Conservation (phyloP, 2,797 vertebrate genomes). For the Ctenochaetus hawaiiensis region DNA sequence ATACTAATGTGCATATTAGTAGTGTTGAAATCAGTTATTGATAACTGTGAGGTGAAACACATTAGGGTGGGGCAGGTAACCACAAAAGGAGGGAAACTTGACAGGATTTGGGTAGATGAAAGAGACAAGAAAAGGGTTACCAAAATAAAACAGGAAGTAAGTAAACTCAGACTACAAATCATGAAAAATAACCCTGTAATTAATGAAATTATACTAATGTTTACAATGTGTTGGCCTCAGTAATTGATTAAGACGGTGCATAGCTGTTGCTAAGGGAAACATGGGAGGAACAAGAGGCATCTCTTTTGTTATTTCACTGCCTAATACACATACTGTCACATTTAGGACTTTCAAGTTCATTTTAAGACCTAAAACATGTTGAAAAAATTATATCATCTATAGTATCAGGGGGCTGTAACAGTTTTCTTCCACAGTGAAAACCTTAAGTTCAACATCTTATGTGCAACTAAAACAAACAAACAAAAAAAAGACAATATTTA, state of each 20-base stretch:
- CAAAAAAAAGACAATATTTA: slow-evolving; percentile 33
- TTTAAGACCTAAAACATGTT: background rate
- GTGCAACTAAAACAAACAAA: background rate
- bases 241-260: slow-evolving; percentile 7
- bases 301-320: background rate
- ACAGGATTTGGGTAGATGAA: too few species aligned
- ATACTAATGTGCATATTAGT: background rate
- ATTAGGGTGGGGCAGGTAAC: too few species aligned
- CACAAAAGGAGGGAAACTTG: too few species aligned
- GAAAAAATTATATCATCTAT: too few species aligned
- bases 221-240: background rate
- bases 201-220: background rate
- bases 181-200: background rate
- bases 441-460: background rate
- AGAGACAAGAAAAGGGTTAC: background rate
- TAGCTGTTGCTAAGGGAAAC: background rate
- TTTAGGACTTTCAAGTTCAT: background rate
- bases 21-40: too few species aligned
- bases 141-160: background rate
- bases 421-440: too few species aligned
- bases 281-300: background rate
- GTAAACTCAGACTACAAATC: background rate
- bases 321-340: background rate
- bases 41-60: too few species aligned
- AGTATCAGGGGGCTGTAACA: too few species aligned